Percentiles rank a stretch among this genome's conserved stretches.
Evolutionary conservation across 2,888 invertebrate species (phyloP).

Genomic region (Pardosa pseudoannulata): DNA sequence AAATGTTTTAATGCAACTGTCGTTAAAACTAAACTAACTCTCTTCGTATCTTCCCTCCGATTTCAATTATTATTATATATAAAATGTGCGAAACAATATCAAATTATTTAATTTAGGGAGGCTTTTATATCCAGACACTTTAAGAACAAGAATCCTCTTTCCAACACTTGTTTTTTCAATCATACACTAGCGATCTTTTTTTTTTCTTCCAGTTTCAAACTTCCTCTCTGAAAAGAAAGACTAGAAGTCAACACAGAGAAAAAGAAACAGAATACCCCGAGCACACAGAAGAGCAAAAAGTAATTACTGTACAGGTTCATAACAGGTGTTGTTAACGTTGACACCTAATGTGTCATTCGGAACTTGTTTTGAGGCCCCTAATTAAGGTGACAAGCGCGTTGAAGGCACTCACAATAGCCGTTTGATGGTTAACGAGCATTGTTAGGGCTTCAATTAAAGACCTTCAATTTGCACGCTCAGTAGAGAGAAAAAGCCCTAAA

Average conservation of each 20-base stretch:
- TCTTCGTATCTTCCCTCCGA: no score
- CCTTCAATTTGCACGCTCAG: constrained; percentile 56
- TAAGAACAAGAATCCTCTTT: no score
- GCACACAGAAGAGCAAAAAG: constrained; percentile 19
- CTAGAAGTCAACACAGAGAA: neutral
- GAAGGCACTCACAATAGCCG: constrained; percentile 66
- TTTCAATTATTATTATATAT: no score
- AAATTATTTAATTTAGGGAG: no score
- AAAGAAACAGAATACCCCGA: neutral
- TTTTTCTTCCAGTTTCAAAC: neutral
- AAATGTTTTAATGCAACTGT: no score
- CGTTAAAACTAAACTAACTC: no score
- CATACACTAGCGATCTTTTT: neutral
- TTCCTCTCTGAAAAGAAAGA: neutral
- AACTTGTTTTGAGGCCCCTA: constrained; percentile 55
- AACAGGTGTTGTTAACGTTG: constrained; percentile 70
- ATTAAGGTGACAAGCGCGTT: constrained; percentile 67
- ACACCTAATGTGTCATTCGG: constrained; percentile 70
- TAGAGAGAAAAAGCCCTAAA: constrained; percentile 22
- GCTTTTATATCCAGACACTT: no score
- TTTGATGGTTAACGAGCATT: constrained; percentile 70
- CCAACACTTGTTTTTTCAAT: no score
- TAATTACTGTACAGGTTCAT: constrained; percentile 69
- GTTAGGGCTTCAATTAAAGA: constrained; percentile 61
- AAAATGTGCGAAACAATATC: no score